Conservation (phyloP, 2,113 vertebrate genomes). For the Oxyruncus cristatus region DNA sequence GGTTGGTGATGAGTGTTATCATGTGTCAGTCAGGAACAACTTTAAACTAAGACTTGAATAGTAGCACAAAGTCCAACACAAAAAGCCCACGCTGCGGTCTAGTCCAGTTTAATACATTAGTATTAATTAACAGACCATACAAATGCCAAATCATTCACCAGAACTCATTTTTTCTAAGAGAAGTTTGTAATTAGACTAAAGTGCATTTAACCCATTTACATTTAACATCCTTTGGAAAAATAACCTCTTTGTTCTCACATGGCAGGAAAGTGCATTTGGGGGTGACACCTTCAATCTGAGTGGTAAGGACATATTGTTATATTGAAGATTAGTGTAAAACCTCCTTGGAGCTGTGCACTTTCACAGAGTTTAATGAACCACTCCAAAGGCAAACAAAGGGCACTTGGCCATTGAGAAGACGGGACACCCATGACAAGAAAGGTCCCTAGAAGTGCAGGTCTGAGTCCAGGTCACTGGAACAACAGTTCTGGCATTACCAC, state of each 20-base stretch:
- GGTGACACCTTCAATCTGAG: not conserved
- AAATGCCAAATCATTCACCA: not conserved
- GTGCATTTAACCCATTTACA: rapidly evolving
- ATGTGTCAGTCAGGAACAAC: not conserved
- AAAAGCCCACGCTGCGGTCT: not conserved
- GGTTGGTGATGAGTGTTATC: not conserved
- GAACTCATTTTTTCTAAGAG: not conserved
- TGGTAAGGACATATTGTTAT: not conserved
- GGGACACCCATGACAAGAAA: not conserved
- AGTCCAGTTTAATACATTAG: not conserved
- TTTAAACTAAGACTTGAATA: not conserved
- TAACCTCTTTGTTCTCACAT: not conserved
- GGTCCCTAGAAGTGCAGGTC: not conserved
- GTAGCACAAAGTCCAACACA: not conserved
- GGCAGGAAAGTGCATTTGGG: not conserved
- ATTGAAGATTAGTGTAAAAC: not conserved
- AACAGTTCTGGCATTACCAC: not conserved
- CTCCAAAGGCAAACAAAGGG: not conserved
- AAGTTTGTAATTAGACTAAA: not conserved
- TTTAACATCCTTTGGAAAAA: not conserved
- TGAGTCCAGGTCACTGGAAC: not conserved
- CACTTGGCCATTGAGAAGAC: not conserved
- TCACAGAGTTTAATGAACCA: not conserved
- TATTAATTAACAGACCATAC: not conserved
- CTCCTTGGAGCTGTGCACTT: not conserved